phyloP scores from a whole-genome alignment of 1,140 invertebrate genomes.

The Drosophila cardini region DNA sequence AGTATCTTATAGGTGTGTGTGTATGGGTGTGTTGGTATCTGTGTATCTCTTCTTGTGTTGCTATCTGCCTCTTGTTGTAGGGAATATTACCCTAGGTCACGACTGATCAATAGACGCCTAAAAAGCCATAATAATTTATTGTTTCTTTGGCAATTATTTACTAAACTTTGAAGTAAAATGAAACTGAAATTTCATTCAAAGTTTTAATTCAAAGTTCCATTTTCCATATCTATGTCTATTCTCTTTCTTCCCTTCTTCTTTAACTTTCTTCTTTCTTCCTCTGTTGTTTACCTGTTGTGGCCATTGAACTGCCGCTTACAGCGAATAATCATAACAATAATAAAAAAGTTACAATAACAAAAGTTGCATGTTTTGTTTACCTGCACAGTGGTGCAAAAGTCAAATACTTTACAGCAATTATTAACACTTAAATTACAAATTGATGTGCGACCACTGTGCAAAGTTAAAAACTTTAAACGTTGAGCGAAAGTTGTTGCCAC shows the following conservation, averaged over 20 bases:
- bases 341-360: slow-evolving; percentile 28
- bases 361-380: slow-evolving; percentile 59
- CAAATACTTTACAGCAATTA: background rate
- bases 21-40: background rate
- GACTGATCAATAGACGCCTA: slow-evolving; percentile 26
- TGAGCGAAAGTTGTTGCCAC: slow-evolving; percentile 33
- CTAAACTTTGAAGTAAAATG: too few species aligned
- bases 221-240: background rate
- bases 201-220: background rate
- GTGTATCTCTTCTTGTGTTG: slow-evolving; percentile 10
- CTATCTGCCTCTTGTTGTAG: slow-evolving; percentile 8
- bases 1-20: background rate
- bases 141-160: too few species aligned
- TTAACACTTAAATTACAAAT: background rate
- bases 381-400: background rate
- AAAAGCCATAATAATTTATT: slow-evolving; percentile 2
- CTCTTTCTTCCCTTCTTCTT: background rate
- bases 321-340: slow-evolving; percentile 29
- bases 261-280: background rate
- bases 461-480: background rate
- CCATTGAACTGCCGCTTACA: slow-evolving; percentile 52
- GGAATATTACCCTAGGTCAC: slow-evolving; percentile 63
- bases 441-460: background rate
- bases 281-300: slow-evolving; percentile 23
- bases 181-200: background rate